Evolutionary conservation across 1,140 invertebrate species (phyloP), one percentile per base, ranked within the genome.

Genomic region (Coelopa frigida): DNA sequence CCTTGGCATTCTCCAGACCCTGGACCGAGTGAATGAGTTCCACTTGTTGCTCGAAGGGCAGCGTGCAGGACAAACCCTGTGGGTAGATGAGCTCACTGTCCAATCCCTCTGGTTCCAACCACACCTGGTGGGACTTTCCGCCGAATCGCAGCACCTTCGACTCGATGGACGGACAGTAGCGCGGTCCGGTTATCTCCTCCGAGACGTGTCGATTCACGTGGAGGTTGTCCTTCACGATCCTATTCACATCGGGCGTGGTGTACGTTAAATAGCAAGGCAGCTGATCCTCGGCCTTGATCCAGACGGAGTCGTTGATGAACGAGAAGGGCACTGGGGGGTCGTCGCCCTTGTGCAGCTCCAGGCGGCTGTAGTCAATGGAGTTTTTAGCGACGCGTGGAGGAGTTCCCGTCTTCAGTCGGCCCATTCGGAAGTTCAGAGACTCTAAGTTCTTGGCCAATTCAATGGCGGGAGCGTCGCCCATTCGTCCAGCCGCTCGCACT

Each of bases 111-210:
- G 89, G 89, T 72, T 96, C 93, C 1, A 96, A 69, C 89, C 91
- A 97, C 12, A 93, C 72, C 33, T 85, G 83, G 73, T 96, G 93
- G 3, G 58, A 45, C 43, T 76, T 72, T 5, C 76, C 73, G 11
- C 76, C 68, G 68, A 94, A 96, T 46, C 76, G 79, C 5, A 93
- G 52, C 22, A 91, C 73, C 77, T 96, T 96, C 14, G 90, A 89
- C 71, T 96, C 93, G 51, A 96, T 85, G 3, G 92, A 95, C 0
- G 93, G 93, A 68, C 93, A 96, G 71, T 94, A 94, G 29, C 89
- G 73, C 2, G 89, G 89, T 29, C 91, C 85, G 1, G 71, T 81
- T 7, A 81, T 62, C 70, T 90, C 87, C 70, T 90, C 86, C 7
- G 75, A 78, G 0, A 95, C 82, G 72, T 94, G 89, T 26, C 77